Conservation (phyloP, 2,797 vertebrate genomes). For the Okamejei kenojei region DNA sequence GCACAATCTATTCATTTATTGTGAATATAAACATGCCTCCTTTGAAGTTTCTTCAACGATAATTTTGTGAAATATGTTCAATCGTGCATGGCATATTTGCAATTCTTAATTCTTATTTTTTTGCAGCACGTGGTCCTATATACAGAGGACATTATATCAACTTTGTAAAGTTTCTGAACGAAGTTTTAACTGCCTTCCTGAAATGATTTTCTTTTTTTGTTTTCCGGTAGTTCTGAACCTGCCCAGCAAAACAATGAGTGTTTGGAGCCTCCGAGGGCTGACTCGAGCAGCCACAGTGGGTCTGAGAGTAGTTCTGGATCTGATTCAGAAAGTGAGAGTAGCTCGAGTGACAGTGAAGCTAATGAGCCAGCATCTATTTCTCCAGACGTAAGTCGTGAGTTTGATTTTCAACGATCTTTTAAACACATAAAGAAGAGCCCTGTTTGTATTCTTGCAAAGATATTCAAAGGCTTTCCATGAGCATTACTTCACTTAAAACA, state of each 20-base stretch:
- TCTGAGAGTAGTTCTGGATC: conserved; percentile 97
- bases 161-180: neutral
- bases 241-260: conserved; percentile 84
- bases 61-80: neutral
- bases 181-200: neutral
- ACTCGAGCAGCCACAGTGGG: conserved; percentile 94
- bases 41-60: neutral
- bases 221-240: conserved; percentile 64
- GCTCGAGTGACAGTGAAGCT: conserved; percentile 92
- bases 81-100: neutral
- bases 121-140: too few species aligned
- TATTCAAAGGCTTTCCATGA: neutral
- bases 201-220: neutral
- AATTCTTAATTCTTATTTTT: neutral
- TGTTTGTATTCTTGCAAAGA: neutral
- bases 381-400: conserved; percentile 70
- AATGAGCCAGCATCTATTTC: conserved; percentile 83
- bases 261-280: conserved; percentile 82
- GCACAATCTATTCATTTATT: neutral
- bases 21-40: neutral
- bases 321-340: conserved; percentile 95
- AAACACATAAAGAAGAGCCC: neutral
- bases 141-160: neutral
- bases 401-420: neutral
- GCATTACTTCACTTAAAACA: too few species aligned